Base-by-base conservation (phyloP, 2,113 vertebrate species). In the Echinops telfairi region DNA sequence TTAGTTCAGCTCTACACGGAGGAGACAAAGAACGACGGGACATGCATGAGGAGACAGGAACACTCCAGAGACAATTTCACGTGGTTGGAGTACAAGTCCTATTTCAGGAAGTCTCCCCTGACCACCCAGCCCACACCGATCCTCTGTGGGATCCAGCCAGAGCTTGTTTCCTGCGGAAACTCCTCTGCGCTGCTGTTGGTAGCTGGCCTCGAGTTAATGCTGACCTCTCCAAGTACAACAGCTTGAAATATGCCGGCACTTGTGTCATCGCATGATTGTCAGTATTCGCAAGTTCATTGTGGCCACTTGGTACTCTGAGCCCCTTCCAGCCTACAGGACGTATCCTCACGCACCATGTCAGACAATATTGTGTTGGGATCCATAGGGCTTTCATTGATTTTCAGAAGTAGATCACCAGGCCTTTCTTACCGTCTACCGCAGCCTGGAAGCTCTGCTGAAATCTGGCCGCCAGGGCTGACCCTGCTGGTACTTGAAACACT, bases 141-240 rank as follows among this genome's bases (percentile, higher is more conserved):
- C 53, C 68, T 71, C 10, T 23, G 19, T 23, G n/a, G 22, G 33
- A 64, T 43, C 60, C 85, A 7, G 38, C 86, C 83, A 53, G 73
- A 86, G n/a, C 73, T 76, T 85, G 75, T 84, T 83, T 92, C 70
- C 71, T n/a, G 38, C 75, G 82, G 38, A 88, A 27, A 86, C 6
- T 53, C 43, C 64, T 77, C 25, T 27, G 75, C 14, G 6, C 38
- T 33, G 31, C 38, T 33, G 31, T 33, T 71, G 66, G 29, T 31
- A 71, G 31, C 68, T 6, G n/a, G 10, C 31, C 15, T 70, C 5
- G 16, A 17, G 68, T n/a, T 23, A 16, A 4, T 16, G 14, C 68
- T n/a, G 68, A 70, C 68, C n/a, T 27, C 68, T 71, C 68, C 68
- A 6, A 19, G 6, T n/a, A 33, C 68, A 33, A 19, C n/a, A 17